Evolutionary conservation across 2,797 vertebrate genomes (phyloP), one percentile per base, ranked within the genome.

Genomic region (Coranthus polyacanthus): DNA sequence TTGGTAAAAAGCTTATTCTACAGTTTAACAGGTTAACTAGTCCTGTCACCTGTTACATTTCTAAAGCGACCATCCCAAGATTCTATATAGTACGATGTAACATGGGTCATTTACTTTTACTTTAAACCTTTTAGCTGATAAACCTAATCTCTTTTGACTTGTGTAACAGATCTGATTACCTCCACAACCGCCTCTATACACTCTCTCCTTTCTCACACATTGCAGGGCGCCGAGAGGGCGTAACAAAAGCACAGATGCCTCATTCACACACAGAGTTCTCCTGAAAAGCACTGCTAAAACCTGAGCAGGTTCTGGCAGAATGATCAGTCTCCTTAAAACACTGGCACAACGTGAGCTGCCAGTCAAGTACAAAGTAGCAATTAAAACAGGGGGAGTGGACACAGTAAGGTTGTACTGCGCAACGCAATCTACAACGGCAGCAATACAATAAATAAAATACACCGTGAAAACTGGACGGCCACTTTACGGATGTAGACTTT

Each of bases 201-300:
- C 24, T 15, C 2, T 1, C 38, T 42, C n/a, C 17, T 38, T n/a
- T 74, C 21, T 61, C 36, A 65, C 29, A 6, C 12, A 29, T 32
- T 41, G 13, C 22, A 39, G 50, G 46, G 18, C 44, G 12, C 13
- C 13, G 21, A 32, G 15, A 50, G 52, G 51, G 61, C 42, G 53
- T 15, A 70, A 53, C 53, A 49, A 66, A 44, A 13, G 26, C 47
- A 29, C 41, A 58, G 24, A 42, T 21, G 32, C 47, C 24, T 46
- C 32, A 24, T 24, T 57, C 60, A 34, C 39, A 68, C 17, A 3
- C 12, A 16, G 12, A 7, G 38, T 12, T 57, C 12, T 58, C 26
- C 6, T 29, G 8, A 29, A 46, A 57, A 56, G 38, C 34, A 51
- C 41, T 15, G 6, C 13, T 39, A 43, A 47, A 60, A 61, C 36